Evolutionary conservation across 2,797 vertebrate species (phyloP), one percentile per base, ranked within the genome.

Genomic region (Sebastes iracundus): DNA sequence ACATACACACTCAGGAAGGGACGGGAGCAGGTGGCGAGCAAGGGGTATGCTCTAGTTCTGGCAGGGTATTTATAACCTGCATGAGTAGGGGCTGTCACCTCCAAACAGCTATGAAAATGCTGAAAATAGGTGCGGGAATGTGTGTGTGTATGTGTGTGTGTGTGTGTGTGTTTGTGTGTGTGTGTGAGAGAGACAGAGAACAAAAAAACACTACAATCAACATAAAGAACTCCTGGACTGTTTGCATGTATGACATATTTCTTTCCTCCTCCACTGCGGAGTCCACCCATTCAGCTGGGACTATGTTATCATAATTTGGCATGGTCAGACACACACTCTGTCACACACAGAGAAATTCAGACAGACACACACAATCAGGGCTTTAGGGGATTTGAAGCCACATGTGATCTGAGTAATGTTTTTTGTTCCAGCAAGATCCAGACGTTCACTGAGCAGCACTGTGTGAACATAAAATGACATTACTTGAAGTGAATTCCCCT

Each of bases 21-120:
- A 95, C 93, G n/a, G 94, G 91, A 95, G 94, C 96, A 96, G 95
- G 95, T 96, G 95, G 92, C 59, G 30, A 88, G 84, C 72, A 82
- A 74, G 89, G 88, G 88, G 92, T 93, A 86, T 91, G 90, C 83
- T 81, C 85, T 55, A 76, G 88, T 86, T 82, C 88, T 86, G 69
- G 78, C n/a, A 82, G 88, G 81, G 79, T 95, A 95, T 94, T 93
- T 94, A 88, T 95, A 94, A 92, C 87, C 88, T 90, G 58, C 67
- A 38, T 64, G 79, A 85, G 90, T 71, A 53, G 80, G 65, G 81
- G 78, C 85, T 64, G 79, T 88, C 86, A 83, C 90, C 90, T 90
- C 79, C 59, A 80, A 90, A 89, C 82, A 80, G 79, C 55, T 79
- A 89, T 87, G 84, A 89, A 91, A 90, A 86, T 16, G 59, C 88